Evolutionary conservation across 2,113 vertebrate genomes (phyloP), one percentile per base, ranked within the genome.

Genomic region (Aspiorhynchus laticeps): DNA sequence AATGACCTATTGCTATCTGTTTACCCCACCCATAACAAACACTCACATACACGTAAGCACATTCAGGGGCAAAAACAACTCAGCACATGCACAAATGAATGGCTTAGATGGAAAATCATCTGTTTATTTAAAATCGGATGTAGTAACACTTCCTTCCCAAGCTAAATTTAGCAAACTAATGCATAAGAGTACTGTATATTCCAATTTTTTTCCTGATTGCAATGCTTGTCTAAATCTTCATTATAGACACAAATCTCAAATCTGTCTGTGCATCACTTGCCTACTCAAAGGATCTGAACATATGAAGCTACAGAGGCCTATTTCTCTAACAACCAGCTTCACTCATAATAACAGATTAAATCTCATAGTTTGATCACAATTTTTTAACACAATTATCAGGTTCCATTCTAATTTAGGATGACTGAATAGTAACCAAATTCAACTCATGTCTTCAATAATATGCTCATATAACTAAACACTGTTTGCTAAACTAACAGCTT

Each of bases 1-100:
- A 76, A 65, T 65, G 43, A 77, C 81, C 79, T 48, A 36, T 46
- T 21, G 53, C 80, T 46, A 1, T 69, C 69, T 51, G 26, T 51
- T 63, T 77, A 33, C 86, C 31, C 86, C 86, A 87, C 86, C 86
- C 80, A 77, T 53, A 31, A 86, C 26, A 86, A 61, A 83, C 41
- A 83, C 28, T 67, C 19, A 74, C 24, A 11, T 24, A 67, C 56
- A 83, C 79, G 21, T 43, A 26, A 59, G 51, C 78, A 71, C 85
- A 61, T 56, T 73, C 48, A 31, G 24, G 10, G 74, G 28, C 28
- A 61, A 71, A 7, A 28, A 73, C 41, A 51, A 26, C 14, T 48
- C 80, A 11, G 21, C 33, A 59, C 15, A 43, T 26, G 15, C 59
- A 83, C 41, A 69, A 71, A 33, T 14, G 7, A 7, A 80, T 9